Evolutionary conservation across 2,888 invertebrate species (phyloP), one percentile per base, ranked within the genome.

Genomic region (Anagyrus pseudococci): DNA sequence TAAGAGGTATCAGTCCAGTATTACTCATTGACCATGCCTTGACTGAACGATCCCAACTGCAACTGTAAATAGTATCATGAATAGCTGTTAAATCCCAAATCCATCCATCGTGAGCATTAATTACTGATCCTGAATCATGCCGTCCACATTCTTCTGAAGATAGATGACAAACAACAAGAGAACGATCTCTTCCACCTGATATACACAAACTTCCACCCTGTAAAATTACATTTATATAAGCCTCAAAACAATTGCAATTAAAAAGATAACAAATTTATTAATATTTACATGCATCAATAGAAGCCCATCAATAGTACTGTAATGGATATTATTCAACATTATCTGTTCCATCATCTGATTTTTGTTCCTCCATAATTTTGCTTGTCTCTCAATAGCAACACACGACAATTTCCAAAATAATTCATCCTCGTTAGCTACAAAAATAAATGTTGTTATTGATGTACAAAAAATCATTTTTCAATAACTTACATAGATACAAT

Each of bases 41-140:
- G 0, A 87, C 83, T 41, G 83, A 84, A 62, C 84, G 83, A 73
- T 87, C 87, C 87, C 87, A 87, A 37, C 87, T 86, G 19, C 86
- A 86, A 37, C 87, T 87, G 70, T 84, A 87, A 44, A 87, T 72
- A 53, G 80, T 81, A 4, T 83, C 73, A 20, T 84, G 80, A 65
- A 80, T 76, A 20, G 84, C 79, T 4, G 85, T 83, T 26, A 87
- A 75, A 68, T 85, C 86, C 87, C 88, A 88, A 10, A 88, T 85
- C 88, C 88, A 88, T 44, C 88, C 88, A 0, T 82, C 77, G 69
- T 88, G 88, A 1, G 87, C 87, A 71, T 83, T 82, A 54, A 79
- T 75, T 44, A 76, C 77, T 40, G 66, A 55, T 19, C 63, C 62
- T 1, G 67, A 49, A 49, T 59, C 62, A 10, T 59, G 60, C 8